A percentile compares a stretch with the other conserved stretches of the same genome.
These are phyloP conservation scores for Ammospiza nelsoni DNA, from an alignment of 2,113 vertebrate genomes.

Conservation along the genomic window DNA sequence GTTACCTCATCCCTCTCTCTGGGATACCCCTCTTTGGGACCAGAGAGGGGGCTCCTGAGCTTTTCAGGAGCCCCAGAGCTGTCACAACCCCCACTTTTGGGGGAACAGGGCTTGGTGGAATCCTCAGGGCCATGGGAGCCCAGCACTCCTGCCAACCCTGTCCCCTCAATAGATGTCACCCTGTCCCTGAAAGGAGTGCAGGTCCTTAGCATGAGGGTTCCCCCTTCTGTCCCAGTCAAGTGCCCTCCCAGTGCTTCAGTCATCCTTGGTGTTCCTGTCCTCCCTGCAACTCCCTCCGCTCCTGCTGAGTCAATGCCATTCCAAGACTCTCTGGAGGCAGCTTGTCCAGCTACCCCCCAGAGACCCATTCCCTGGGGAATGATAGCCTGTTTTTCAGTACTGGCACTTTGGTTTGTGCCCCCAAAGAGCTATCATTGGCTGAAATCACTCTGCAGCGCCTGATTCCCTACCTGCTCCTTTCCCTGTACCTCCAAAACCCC, in stretches of 20 bases:
- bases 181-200: background rate
- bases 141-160: background rate
- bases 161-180: background rate
- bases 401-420: slow-evolving; percentile 79
- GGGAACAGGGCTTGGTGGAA: background rate
- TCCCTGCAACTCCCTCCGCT: background rate
- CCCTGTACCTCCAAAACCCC: slow-evolving; percentile 76
- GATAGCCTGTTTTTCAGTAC: slow-evolving; percentile 78
- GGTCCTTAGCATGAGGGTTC: background rate
- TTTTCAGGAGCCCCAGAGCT: background rate
- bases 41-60: background rate
- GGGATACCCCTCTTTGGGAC: background rate
- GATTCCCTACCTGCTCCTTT: slow-evolving; percentile 75
- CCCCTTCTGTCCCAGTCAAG: slow-evolving; percentile 69
- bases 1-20: background rate
- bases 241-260: slow-evolving; percentile 76
- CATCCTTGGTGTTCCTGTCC: slow-evolving; percentile 51
- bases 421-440: slow-evolving; percentile 79
- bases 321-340: slow-evolving; percentile 77
- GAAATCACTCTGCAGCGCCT: slow-evolving; percentile 80
- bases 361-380: slow-evolving; percentile 74
- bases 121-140: too few relatives aligned
- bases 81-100: background rate
- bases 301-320: slow-evolving; percentile 74
- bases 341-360: slow-evolving; percentile 74